These are phyloP conservation scores for Drosophila nigromelanica DNA, from an alignment of 1,140 invertebrate genomes.

Conservation along the genomic window DNA sequence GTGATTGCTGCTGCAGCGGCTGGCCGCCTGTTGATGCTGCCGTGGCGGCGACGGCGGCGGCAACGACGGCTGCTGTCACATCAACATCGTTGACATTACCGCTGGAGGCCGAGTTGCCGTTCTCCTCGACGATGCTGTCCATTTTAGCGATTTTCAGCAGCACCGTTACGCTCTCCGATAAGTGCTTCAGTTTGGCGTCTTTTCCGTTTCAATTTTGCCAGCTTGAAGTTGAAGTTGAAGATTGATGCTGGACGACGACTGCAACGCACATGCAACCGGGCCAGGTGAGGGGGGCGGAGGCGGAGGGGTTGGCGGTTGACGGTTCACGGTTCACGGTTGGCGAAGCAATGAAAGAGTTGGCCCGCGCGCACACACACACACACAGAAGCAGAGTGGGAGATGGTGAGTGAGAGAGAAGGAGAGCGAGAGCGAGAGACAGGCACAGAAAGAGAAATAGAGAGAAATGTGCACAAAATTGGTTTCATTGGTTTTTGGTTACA, in stretches of 20 bases:
- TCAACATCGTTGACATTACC: conserved; percentile 67
- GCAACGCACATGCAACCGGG: conserved; percentile 3
- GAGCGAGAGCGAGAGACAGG: neutral
- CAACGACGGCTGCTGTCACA: conserved; percentile 84
- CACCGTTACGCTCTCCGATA: conserved; percentile 83
- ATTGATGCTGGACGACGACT: conserved; percentile 36
- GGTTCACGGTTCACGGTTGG: neutral
- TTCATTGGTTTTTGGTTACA: conserved; percentile 45
- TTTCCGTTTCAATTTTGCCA: conserved; percentile 78
- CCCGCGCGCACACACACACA: neutral
- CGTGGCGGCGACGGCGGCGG: conserved; percentile 83
- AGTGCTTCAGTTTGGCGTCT: conserved; percentile 83
- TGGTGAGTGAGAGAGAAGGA: neutral
- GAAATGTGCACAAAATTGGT: conserved; percentile 20
- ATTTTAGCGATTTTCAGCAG: conserved; percentile 86
- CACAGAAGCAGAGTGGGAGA: neutral
- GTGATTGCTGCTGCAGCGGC: conserved; percentile 49
- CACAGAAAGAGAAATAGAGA: conserved; percentile 2
- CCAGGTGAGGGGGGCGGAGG: neutral
- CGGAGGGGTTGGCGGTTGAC: neutral
- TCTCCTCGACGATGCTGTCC: conserved; percentile 95
- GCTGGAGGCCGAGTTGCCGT: conserved; percentile 88
- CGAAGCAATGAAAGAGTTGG: conserved; percentile 11
- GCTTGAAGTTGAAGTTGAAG: conserved; percentile 57
- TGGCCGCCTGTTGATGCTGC: conserved; percentile 46